Conservation (phyloP, 2,797 vertebrate species). For the Gallirallus australis region DNA sequence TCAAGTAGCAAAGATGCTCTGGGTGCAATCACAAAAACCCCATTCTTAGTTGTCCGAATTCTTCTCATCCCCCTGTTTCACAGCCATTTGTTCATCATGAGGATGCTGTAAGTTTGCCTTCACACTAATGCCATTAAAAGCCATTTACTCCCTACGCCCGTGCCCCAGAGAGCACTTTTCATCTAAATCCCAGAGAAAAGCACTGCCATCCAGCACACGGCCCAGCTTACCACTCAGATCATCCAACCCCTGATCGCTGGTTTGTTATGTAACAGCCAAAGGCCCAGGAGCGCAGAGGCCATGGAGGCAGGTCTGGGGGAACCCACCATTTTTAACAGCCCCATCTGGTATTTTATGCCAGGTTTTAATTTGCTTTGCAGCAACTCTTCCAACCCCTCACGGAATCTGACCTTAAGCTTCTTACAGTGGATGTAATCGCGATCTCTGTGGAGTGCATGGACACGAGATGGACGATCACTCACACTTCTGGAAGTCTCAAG, state of each 20-base stretch:
- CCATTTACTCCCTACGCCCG: background rate
- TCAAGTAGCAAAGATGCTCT: rapidly evolving
- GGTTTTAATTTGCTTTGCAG: background rate
- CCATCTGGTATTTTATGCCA: background rate
- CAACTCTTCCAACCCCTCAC: background rate
- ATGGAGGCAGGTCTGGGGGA: background rate
- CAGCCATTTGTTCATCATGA: background rate
- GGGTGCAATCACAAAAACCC: background rate
- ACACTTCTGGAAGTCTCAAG: background rate
- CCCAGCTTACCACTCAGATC: background rate
- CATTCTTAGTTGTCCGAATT: background rate
- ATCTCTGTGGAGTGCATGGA: background rate
- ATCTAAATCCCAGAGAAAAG: background rate
- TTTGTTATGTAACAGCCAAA: background rate
- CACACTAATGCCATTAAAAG: background rate
- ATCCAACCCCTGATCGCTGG: background rate
- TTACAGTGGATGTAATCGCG: slow-evolving; percentile 1
- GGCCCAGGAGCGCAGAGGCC: background rate
- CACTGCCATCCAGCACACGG: background rate
- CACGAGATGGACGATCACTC: background rate
- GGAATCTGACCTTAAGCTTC: background rate
- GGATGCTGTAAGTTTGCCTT: background rate
- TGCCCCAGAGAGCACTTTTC: background rate
- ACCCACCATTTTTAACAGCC: background rate
- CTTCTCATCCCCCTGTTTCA: background rate